Base-by-base conservation (phyloP, 2,113 vertebrate species). In the Paramormyrops kingsleyae region DNA sequence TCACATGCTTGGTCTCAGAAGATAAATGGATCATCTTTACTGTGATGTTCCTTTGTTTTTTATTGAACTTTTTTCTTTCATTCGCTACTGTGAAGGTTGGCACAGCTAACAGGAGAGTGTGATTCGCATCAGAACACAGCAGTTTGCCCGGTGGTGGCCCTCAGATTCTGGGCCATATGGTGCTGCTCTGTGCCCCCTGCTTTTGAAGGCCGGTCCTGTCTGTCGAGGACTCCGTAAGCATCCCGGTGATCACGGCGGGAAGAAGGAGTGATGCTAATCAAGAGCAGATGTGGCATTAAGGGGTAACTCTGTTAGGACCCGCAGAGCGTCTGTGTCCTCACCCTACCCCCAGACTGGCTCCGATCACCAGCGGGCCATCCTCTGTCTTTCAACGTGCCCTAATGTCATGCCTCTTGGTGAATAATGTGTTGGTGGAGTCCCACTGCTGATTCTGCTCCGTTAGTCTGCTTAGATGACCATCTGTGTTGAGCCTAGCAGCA, bases 401-500 rank as follows among this genome's bases (percentile, higher is more conserved):
- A 90, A 59, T 42, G 86, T 89, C 88, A 7, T 35, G 62, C 46
- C 13, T 44, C 19, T 80, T 27, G 59, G 42, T 17, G 15, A 24
- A 50, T 24, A 89, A 50, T 87, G 50, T 87, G 27, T 42, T 47
- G 35, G 35, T 89, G 88, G 50, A 90, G 49, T 89, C 53, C 56
- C 80, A 80, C 90, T 85, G 70, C 74, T 80, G 35, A 42, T 24
- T 31, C 53, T 88, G 86, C 90, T 87, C 89, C 1, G 87, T 87
- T 90, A 91, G 91, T 90, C 91, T 91, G 90, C 66, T 52, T 90
- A 93, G 91, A 91, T 90, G 88, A 91, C 91, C 91, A 92, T 93
- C 91, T 92, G 92, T 21, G 85, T 84, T 31, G 31, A 35, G 1
- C 27, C 47, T 56, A 27, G 3, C 85, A 19, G 50, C 85, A 87